phyloP scores from a whole-genome alignment of 2,888 invertebrate species.

The Cremastinae sp. region DNA sequence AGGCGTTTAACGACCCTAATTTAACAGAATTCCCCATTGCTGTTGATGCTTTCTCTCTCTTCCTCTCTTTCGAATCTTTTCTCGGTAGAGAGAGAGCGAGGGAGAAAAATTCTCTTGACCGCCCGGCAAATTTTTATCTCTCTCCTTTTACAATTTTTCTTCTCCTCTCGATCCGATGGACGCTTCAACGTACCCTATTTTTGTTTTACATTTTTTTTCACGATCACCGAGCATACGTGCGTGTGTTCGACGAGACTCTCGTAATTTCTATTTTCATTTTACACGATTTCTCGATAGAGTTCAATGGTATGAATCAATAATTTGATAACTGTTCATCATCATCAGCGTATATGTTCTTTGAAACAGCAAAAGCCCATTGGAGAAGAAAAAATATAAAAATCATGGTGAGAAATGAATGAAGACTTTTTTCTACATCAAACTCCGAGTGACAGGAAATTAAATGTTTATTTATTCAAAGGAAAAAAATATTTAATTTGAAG shows the following conservation, averaged over 20 bases:
- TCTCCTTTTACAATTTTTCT: constrained; percentile 22
- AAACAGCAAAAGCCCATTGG: neutral
- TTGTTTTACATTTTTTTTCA: constrained; percentile 39
- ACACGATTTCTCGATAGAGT: constrained; percentile 5
- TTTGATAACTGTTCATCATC: constrained; percentile 19
- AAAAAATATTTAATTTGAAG: too few relatives aligned
- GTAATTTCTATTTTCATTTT: constrained; percentile 17
- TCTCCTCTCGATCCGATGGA: constrained; percentile 22
- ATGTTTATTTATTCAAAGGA: too few relatives aligned
- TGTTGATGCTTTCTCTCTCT: constrained; percentile 41
- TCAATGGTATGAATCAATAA: constrained; percentile 27
- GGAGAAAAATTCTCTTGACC: constrained; percentile 42
- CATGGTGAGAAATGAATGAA: neutral
- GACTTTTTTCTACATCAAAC: neutral
- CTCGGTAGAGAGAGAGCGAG: neutral
- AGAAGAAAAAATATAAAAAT: constrained; percentile 4
- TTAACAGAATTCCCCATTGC: constrained; percentile 50
- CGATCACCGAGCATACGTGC: neutral
- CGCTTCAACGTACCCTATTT: constrained; percentile 41
- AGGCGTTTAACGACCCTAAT: constrained; percentile 63
- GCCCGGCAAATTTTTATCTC: constrained; percentile 34
- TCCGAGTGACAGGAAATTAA: too few relatives aligned
- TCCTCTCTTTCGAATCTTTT: constrained; percentile 32
- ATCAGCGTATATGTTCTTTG: neutral
- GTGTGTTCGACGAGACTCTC: neutral